phyloP scores from a whole-genome alignment of 2,888 invertebrate species.

The Caenorhabditis drosophilae region DNA sequence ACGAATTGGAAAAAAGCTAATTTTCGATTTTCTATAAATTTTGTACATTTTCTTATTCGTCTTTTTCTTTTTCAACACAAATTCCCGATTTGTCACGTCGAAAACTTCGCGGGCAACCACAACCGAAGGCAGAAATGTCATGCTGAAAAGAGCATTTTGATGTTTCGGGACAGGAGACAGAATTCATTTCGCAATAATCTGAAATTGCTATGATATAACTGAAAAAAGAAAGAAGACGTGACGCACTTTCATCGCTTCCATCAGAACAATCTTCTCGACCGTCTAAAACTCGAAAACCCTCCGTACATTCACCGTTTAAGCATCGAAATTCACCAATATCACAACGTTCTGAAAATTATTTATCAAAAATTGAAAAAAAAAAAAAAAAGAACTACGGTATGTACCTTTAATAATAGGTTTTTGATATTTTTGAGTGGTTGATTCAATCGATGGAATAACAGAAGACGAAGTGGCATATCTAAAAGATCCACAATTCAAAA shows the following conservation, averaged over 20 bases:
- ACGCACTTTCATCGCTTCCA: constrained; percentile 44
- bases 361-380: no score
- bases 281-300: constrained; percentile 42
- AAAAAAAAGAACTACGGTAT: no score
- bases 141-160: constrained; percentile 49
- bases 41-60: background rate
- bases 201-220: background rate
- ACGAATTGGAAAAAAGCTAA: background rate
- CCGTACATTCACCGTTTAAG: constrained; percentile 48
- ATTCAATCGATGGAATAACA: background rate
- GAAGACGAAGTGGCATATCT: no score
- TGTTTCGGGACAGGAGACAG: constrained; percentile 31
- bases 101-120: constrained; percentile 43
- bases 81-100: constrained; percentile 27
- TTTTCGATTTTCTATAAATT: background rate
- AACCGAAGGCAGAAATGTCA: constrained; percentile 49
- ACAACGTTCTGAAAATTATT: constrained; percentile 29
- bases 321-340: constrained; percentile 51
- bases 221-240: background rate
- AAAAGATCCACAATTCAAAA: constrained; percentile 19
- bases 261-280: constrained; percentile 53
- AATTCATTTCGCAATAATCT: constrained; percentile 40
- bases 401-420: constrained; percentile 3
- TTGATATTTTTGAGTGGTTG: background rate
- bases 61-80: constrained; percentile 7